Evolutionary conservation across 2,113 vertebrate species (phyloP).

Genomic region (Ondatra zibethicus): DNA sequence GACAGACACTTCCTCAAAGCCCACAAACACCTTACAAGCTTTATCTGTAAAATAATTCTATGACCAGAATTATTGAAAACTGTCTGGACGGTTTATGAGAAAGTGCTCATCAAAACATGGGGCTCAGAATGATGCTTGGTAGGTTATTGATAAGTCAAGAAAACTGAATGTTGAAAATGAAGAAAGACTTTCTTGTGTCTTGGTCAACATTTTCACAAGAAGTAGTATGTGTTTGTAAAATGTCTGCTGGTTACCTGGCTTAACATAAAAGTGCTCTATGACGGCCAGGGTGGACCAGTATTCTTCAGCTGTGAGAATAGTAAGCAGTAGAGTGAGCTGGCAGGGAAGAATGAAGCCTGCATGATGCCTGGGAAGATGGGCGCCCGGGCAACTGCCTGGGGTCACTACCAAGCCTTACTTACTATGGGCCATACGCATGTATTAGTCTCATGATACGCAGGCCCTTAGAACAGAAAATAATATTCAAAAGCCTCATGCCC

Average conservation of each 20-base stretch:
- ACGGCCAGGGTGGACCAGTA: background rate
- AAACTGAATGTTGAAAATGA: background rate
- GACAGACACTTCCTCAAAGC: background rate
- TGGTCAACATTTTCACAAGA: constrained; percentile 30
- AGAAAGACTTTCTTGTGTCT: background rate
- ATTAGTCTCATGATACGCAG: background rate
- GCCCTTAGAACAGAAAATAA: background rate
- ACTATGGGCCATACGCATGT: background rate
- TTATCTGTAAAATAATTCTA: background rate
- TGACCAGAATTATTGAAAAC: background rate
- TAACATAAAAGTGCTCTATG: background rate
- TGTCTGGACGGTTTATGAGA: background rate
- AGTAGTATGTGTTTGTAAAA: background rate
- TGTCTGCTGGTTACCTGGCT: background rate
- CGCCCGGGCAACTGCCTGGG: background rate
- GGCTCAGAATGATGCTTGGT: background rate
- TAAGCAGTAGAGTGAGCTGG: background rate
- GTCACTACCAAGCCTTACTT: background rate
- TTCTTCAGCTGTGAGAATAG: background rate
- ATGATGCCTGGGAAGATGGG: background rate
- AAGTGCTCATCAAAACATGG: background rate
- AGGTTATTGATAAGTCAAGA: background rate
- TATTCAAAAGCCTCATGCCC: background rate
- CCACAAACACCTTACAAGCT: background rate
- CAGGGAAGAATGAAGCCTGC: background rate